Evolutionary conservation across 2,113 vertebrate species (phyloP), one percentile per base, ranked within the genome.

Genomic region (Erpornis zantholeuca): DNA sequence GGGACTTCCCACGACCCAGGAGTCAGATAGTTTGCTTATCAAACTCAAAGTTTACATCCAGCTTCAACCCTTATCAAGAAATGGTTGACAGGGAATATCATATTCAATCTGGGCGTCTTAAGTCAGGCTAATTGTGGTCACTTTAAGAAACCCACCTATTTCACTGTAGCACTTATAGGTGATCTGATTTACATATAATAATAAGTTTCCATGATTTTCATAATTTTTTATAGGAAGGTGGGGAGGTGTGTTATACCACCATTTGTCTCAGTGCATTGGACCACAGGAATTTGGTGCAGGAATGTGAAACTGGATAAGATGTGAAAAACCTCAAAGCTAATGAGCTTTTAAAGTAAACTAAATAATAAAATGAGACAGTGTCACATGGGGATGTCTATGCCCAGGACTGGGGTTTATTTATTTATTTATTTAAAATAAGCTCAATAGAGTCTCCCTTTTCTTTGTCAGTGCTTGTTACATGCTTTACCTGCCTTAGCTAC

Each of bases 181-280:
- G 10, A 27, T 71, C 33, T 89, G 38, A 4, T 71, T 80, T 75
- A 50, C 49, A 82, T 82, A 45, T 27, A 42, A 25, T 31, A 82
- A 23, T 31, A 83, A 36, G 4, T 66, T 78, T 65, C 19, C 19
- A 21, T 40, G 0, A 29, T 66, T 77, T 85, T 84, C 22, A 64
- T 1, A 0, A 15, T 10, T 38, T 50, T 54, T 21, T 60, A 8
- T 33, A 20, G 15, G 19, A 17, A 4, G 3, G 4, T n/a, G 13
- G 36, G 15, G 15, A 50, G 18, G 5, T 69, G 20, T 10, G 8
- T 20, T 68, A 12, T 29, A 23, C 17, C 35, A 40, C 6, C 29
- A 13, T 29, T 36, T 80, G 17, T 79, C 15, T 85, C 61, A 54
- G 3, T 29, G 29, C 15, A 7, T 40, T 50, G 9, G 23, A 50